phyloP scores from a whole-genome alignment of 2,113 vertebrate species.

The Oxyura jamaicensis region DNA sequence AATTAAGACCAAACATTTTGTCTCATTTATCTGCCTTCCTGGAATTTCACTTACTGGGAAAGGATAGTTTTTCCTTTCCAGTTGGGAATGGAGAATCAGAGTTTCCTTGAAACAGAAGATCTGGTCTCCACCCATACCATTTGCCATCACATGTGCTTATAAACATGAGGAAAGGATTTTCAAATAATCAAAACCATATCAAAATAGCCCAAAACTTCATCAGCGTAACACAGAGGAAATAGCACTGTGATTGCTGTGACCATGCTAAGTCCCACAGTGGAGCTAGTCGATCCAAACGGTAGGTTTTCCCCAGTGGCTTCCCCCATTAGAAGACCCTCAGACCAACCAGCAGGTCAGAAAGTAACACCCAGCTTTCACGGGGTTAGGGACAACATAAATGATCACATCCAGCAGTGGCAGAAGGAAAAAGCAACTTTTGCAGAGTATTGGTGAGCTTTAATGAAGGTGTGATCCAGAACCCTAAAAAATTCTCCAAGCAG shows the following conservation, averaged over 20 bases:
- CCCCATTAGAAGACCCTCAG: not conserved
- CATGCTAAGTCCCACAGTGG: not conserved
- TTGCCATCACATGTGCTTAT: not conserved
- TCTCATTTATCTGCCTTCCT: constrained; percentile 7
- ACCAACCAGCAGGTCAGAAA: not conserved
- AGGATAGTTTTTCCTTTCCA: not conserved
- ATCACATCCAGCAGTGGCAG: not conserved
- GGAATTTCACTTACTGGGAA: constrained; percentile 38
- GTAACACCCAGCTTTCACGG: not conserved
- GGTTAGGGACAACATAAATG: not conserved
- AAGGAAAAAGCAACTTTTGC: not conserved
- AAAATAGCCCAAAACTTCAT: not conserved
- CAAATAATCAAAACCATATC: not conserved
- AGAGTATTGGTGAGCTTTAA: not conserved
- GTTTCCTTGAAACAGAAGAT: constrained; percentile 39
- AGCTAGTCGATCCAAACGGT: not conserved
- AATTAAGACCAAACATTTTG: not conserved
- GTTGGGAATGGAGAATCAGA: constrained; percentile 10
- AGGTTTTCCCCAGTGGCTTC: not conserved
- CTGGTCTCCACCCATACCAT: not conserved
- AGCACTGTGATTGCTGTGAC: not conserved
- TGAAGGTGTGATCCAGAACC: not conserved
- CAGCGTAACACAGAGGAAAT: rapidly evolving
- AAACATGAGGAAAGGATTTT: not conserved
- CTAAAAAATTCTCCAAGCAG: not conserved